Percentiles rank a stretch among this genome's conserved stretches.
phyloP scores from a whole-genome alignment of 1,140 invertebrate genomes.

The Hyles euphorbiae region DNA sequence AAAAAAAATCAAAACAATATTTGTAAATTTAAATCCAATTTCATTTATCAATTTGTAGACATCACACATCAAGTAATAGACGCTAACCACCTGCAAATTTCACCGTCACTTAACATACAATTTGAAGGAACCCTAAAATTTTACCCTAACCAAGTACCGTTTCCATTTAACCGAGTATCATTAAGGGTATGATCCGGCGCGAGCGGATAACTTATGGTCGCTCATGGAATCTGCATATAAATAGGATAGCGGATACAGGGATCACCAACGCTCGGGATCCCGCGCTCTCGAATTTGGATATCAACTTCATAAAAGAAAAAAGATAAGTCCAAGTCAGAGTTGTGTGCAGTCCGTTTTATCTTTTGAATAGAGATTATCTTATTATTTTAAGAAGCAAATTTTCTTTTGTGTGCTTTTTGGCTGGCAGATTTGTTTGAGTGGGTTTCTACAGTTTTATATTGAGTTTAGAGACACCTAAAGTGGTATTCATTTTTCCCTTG shows the following conservation, averaged over 20 bases:
- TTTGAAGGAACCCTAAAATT: slow-evolving; percentile 51
- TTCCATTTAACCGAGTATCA: slow-evolving; percentile 60
- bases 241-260: slow-evolving; percentile 61
- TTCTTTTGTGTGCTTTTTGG: too few relatives aligned
- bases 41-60: too few relatives aligned
- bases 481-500: too few relatives aligned
- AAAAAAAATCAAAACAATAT: too few relatives aligned
- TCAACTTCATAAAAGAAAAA: not conserved
- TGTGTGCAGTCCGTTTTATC: not conserved
- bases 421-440: too few relatives aligned
- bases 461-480: too few relatives aligned
- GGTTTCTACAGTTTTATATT: too few relatives aligned
- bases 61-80: too few relatives aligned
- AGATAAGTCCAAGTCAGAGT: not conserved
- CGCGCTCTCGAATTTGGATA: too few relatives aligned
- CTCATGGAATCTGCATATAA: slow-evolving; percentile 71
- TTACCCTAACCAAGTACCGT: slow-evolving; percentile 49
- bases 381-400: too few relatives aligned
- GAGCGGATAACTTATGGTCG: slow-evolving; percentile 70
- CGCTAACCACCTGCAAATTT: not conserved
- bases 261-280: slow-evolving; percentile 12
- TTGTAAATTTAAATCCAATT: too few relatives aligned
- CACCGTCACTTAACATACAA: slow-evolving; percentile 12
- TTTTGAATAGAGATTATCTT: too few relatives aligned
- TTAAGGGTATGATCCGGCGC: slow-evolving; percentile 64